Evolutionary conservation across 2,113 vertebrate species (phyloP), one percentile per base, ranked within the genome.

Genomic region (Dromiciops gliroides): DNA sequence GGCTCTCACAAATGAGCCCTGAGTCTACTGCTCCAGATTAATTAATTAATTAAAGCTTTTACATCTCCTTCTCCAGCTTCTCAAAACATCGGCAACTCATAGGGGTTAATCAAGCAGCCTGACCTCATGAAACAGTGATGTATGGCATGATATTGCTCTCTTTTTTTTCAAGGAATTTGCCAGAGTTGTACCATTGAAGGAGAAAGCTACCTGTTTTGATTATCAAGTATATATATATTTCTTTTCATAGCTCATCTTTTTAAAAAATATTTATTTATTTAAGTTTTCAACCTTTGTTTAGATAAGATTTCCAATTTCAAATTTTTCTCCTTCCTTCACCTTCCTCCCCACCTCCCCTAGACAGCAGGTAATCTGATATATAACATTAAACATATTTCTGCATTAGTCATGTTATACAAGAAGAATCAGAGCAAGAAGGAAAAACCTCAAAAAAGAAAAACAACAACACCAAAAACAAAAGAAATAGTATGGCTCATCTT

Each of bases 81-180:
- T n/a, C 92, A 51, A 97, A 94, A 51, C 2, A 50, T n/a, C 95
- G 89, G 50, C 10, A 94, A 89, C 92, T 8, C 0, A 88, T 48
- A 95, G 96, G 91, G 37, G 4, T 91, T 49, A 75, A 90, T 92
- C 5, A 51, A 95, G 47, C 23, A 96, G 7, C 48, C 49, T 1
- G 67, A 75, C 60, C 60, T 75, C n/a, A 19, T 75, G 37, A 83
- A 83, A 83, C n/a, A 44, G n/a, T 22, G 7, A 83, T 83, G 67
- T 44, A 75, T n/a, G 37, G 60, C 16, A 83, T 44, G n/a, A 83
- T 44, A 44, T 44, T 44, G n/a, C 16, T 44, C 37, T 19, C 23
- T 83, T 67, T 44, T 83, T 67, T 83, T 83, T 44, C 56, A 44
- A 44, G 67, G 14, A 83, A 83, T 2, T 44, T 83, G n/a, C 16